Base-by-base conservation (phyloP, 2,113 vertebrate genomes). In the Gadus macrocephalus region DNA sequence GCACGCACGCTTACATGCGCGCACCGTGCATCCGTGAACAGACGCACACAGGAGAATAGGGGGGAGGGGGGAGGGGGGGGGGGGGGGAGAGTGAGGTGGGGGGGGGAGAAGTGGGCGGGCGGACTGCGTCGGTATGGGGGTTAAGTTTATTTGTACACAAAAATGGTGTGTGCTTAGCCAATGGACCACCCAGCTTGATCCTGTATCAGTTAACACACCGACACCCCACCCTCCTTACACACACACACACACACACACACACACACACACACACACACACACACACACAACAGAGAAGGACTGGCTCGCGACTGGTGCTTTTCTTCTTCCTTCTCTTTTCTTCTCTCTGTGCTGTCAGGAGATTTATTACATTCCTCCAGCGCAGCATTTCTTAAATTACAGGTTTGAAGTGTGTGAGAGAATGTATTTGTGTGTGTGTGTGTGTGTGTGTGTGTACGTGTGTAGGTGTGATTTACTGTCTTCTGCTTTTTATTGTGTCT, bases 141-240 rank as follows among this genome's bases (percentile, higher is more conserved):
- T 87, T 90, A 87, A 83, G 89, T 93, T 92, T 92, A 92, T 93
- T 93, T 92, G 90, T 93, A 92, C 87, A 92, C 91, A 91, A 86
- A 89, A 89, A 87, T 86, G 85, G 88, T 71, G 61, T 66, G 64
- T 66, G 83, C 78, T 84, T 83, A 81, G 79, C 76, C 74, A 62
- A 65, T 12, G 71, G 92, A 93, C 92, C 92, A 93, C 92, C 92
- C 91, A 92, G 85, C 79, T 82, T 85, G 91, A 89, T 79, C 83
- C 72, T 84, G 86, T 89, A 86, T 90, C 89, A 82, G 85, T 85
- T 88, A 89, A 89, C 89, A 49, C 42, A 77, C 71, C 35, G 65
- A 78, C 81, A 79, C 84, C 80, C 84, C 76, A 66, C 70, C 65
- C 62, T 66, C 68, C 68, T 42, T 68, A 71, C 35, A 60, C 67